Conservation (phyloP, 2,888 invertebrate genomes). For the Elysia crispata region DNA sequence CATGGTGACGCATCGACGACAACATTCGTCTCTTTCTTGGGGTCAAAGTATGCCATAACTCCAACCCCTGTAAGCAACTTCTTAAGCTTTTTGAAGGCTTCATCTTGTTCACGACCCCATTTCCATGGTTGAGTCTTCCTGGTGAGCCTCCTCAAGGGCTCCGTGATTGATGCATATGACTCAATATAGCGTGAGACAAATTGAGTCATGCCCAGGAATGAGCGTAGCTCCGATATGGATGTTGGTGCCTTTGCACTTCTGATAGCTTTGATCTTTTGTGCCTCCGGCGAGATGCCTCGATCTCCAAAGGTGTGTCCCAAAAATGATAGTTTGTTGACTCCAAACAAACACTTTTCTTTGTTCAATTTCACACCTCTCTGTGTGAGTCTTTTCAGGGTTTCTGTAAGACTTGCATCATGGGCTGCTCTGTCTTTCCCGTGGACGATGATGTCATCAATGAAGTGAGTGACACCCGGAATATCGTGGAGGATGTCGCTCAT, state of each 20-base stretch:
- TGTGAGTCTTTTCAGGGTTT: constrained; percentile 9
- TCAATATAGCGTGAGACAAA: constrained; percentile 22
- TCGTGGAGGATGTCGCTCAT: constrained; percentile 70
- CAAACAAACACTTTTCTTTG: constrained; percentile 14
- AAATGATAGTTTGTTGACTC: constrained; percentile 11
- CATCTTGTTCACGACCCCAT: constrained; percentile 49
- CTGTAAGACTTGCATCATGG: constrained; percentile 52
- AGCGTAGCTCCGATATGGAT: not conserved
- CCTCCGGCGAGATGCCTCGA: constrained; percentile 14
- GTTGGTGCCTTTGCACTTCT: not conserved
- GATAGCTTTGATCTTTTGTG: constrained; percentile 2
- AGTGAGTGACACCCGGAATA: constrained; percentile 72
- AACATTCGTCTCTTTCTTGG: constrained; percentile 51
- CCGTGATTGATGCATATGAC: constrained; percentile 2
- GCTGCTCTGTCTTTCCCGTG: constrained; percentile 63
- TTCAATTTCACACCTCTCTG: constrained; percentile 26
- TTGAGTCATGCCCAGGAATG: constrained; percentile 35
- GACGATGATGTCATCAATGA: constrained; percentile 76
- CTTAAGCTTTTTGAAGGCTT: constrained; percentile 55
- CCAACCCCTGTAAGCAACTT: constrained; percentile 46
- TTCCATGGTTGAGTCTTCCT: constrained; percentile 49
- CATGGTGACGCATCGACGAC: constrained; percentile 60
- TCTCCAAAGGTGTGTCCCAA: not conserved
- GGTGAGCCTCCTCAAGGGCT: constrained; percentile 29
- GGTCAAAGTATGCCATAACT: constrained; percentile 58